Evolutionary conservation across 2,797 vertebrate species (phyloP).

Genomic region (Spinibarbus caldwelli): DNA sequence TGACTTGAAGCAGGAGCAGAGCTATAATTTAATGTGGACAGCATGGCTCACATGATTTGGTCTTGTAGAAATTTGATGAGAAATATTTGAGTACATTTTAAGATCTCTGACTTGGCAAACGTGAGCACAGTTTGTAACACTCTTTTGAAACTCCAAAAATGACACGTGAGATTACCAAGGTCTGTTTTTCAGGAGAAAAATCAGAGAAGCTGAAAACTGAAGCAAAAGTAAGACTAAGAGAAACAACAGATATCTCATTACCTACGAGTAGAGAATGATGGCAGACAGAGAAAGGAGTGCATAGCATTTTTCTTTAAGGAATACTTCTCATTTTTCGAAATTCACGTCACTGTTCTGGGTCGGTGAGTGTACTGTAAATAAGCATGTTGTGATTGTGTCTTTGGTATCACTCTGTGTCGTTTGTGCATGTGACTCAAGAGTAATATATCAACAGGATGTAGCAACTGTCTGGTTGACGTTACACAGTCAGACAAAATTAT

Average conservation of each 20-base stretch:
- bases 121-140: neutral
- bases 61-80: neutral
- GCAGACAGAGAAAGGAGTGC: neutral
- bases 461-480: neutral
- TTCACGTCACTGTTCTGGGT: neutral
- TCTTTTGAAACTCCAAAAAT: neutral
- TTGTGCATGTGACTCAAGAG: neutral
- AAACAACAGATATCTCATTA: neutral
- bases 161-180: neutral
- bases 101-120: neutral
- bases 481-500: slow-evolving; percentile 16
- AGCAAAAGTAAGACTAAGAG: neutral
- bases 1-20: neutral
- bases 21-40: neutral
- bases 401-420: neutral
- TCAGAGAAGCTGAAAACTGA: neutral
- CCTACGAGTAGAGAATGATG: neutral
- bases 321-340: neutral
- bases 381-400: neutral
- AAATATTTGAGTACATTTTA: neutral
- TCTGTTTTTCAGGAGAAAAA: neutral
- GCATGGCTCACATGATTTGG: neutral
- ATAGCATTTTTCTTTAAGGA: neutral
- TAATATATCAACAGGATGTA: slow-evolving; percentile 7
- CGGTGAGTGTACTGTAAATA: neutral